Evolutionary conservation across 2,888 invertebrate species (phyloP).

Genomic region (Dryocosmus kuriphilus): DNA sequence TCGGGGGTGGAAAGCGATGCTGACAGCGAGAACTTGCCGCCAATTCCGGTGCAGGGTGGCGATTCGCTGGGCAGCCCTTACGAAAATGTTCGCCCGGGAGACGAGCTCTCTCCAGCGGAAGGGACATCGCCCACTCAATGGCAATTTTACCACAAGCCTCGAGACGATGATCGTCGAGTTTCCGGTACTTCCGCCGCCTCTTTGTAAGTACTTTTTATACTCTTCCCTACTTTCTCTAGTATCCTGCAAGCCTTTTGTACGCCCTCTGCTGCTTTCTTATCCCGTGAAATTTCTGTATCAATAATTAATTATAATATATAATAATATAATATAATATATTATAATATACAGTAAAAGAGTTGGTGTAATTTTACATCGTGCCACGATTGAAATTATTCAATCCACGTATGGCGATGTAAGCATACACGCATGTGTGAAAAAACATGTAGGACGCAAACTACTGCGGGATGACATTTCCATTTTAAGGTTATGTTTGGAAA

Average conservation of each 20-base stretch:
- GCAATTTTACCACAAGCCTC: conserved; percentile 79
- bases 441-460: too few relatives aligned
- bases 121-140: conserved; percentile 80
- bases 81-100: conserved; percentile 82
- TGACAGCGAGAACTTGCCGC: conserved; percentile 83
- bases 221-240: conserved; percentile 5
- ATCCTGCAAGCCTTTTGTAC: conserved; percentile 1
- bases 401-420: too few relatives aligned
- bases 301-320: too few relatives aligned
- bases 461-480: too few relatives aligned
- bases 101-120: conserved; percentile 79
- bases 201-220: conserved; percentile 78
- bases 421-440: too few relatives aligned
- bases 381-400: too few relatives aligned
- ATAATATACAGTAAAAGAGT: too few relatives aligned
- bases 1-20: conserved; percentile 79
- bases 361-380: too few relatives aligned
- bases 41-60: conserved; percentile 81
- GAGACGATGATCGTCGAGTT: conserved; percentile 80
- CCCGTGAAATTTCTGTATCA: background rate
- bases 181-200: conserved; percentile 81
- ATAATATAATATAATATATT: too few relatives aligned
- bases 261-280: background rate
- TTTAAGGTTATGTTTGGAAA: too few relatives aligned
- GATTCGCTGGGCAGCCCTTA: conserved; percentile 83